Evolutionary conservation across 2,113 vertebrate species (phyloP).

Genomic region (Synodontis membranacea): DNA sequence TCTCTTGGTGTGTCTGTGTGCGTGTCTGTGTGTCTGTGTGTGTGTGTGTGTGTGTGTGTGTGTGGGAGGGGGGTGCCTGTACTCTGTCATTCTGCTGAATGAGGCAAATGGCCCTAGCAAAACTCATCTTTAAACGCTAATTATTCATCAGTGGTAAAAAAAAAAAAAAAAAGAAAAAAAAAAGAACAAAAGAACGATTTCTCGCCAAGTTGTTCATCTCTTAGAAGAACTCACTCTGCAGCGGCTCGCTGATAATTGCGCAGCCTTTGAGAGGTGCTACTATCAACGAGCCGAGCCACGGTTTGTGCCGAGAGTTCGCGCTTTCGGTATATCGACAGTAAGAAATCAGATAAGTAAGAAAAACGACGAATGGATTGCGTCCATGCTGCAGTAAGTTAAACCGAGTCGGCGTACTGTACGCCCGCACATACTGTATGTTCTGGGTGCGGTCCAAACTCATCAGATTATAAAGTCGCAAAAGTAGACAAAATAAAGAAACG

Average conservation of each 20-base stretch:
- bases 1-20: not conserved
- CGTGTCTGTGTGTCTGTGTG: not conserved
- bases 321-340: not conserved
- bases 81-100: not conserved
- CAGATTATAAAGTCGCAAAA: not conserved
- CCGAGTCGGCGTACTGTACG: not conserved
- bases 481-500: not conserved
- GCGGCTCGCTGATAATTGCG: not conserved
- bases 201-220: not conserved
- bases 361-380: not conserved
- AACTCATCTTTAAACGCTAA: slow-evolving; percentile 11
- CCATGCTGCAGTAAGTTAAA: not conserved
- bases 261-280: not conserved
- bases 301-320: not conserved
- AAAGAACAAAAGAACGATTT: not conserved
- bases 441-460: not conserved
- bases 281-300: not conserved
- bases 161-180: not conserved
- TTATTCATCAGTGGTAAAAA: slow-evolving; percentile 1
- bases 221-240: slow-evolving; percentile 2
- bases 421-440: not conserved
- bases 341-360: not conserved
- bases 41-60: not conserved
- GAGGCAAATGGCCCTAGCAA: not conserved
- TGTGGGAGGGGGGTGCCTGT: not conserved